Evolutionary conservation across 2,113 vertebrate genomes (phyloP), one percentile per base, ranked within the genome.

Genomic region (Pelmatolapia mariae): DNA sequence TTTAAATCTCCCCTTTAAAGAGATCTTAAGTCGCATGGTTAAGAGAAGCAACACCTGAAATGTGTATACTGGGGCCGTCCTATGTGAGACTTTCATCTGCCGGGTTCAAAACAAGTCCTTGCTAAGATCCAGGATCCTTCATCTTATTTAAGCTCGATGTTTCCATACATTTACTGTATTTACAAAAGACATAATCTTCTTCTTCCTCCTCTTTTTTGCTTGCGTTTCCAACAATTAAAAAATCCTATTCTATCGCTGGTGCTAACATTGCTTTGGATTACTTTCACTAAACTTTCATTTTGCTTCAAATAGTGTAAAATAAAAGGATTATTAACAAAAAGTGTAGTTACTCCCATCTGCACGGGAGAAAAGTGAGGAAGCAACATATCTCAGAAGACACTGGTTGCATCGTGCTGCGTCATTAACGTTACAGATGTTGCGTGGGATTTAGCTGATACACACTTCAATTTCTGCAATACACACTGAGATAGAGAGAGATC

Each of bases 21-120:
- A 93, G 88, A 91, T 87, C 85, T 52, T 40, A 85, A 89, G 94
- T 92, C 29, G 61, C 85, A 84, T 19, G 11, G 52, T 86, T 73
- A 82, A 94, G 76, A 89, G 83, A 93, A 92, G 88, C 89, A 83
- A 91, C 92, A 93, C 93, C 93, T 93, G 91, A 93, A 92, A 89
- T 89, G 87, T 87, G 83, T 87, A 92, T 89, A 86, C 81, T 52
- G 73, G 86, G 91, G 79, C 89, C 68, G 80, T 91, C 22, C 80
- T 73, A 82, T 84, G 22, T 61, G 47, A 57, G 57, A 66, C 66
- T 86, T 43, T n/a, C 16, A 83, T 81, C 61, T 50, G 56, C 19
- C 56, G 33, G 19, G 53, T 85, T 91, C 45, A 90, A 86, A 86
- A 90, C 81, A 10, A 54, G 31, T 80, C 81, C 79, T 56, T 71